Evolutionary conservation across 2,797 vertebrate genomes (phyloP).

Genomic region (Pseudochirops cupreus): DNA sequence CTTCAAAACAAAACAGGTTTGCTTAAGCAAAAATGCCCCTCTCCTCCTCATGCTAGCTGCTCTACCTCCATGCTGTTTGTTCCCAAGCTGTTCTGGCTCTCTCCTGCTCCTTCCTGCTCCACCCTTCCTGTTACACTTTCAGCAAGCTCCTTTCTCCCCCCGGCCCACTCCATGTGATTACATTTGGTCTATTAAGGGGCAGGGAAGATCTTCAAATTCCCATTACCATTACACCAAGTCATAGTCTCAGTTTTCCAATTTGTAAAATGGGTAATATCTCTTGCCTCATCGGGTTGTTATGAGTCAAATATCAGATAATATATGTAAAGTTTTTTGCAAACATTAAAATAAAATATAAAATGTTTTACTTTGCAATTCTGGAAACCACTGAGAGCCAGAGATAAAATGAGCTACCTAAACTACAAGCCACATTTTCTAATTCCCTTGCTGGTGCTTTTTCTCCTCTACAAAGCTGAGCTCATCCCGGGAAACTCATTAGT

Average conservation of each 20-base stretch:
- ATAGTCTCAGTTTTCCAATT: not conserved
- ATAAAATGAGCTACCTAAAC: not conserved
- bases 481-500: not conserved
- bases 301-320: not conserved
- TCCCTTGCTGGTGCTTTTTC: not conserved
- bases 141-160: too few relatives aligned
- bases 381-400: not conserved
- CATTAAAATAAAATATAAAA: not conserved
- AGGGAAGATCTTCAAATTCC: too few relatives aligned
- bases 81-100: too few relatives aligned
- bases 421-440: not conserved
- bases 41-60: too few relatives aligned
- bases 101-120: too few relatives aligned
- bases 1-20: too few relatives aligned
- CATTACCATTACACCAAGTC: not conserved
- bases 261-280: not conserved
- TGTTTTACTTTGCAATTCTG: not conserved
- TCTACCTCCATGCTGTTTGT: too few relatives aligned
- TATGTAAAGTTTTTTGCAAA: not conserved
- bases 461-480: not conserved
- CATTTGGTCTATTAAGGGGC: too few relatives aligned
- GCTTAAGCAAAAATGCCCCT: too few relatives aligned
- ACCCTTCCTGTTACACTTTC: too few relatives aligned
- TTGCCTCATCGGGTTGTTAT: not conserved
- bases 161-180: too few relatives aligned